These are phyloP conservation scores for Diarsia dahlii DNA, from an alignment of 2,888 invertebrate species.

Conservation along the genomic window DNA sequence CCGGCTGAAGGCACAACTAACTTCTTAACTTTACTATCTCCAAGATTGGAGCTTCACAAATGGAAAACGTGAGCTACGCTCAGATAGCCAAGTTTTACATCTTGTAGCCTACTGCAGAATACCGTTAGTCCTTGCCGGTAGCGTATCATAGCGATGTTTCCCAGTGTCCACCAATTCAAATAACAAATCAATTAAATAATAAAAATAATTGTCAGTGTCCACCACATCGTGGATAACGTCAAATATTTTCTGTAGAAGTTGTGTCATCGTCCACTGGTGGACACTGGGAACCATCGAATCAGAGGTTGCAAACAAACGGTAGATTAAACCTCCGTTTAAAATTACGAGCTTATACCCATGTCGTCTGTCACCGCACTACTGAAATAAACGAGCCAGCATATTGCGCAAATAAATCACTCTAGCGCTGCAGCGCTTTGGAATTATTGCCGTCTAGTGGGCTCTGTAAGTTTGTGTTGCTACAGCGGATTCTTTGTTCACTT, in stretches of 20 bases:
- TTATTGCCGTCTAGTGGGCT: slow-evolving; percentile 41
- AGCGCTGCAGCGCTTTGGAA: slow-evolving; percentile 53
- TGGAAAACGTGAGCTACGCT: too few relatives aligned
- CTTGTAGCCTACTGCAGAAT: neutral
- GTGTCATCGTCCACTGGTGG: too few relatives aligned
- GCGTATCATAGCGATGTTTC: neutral
- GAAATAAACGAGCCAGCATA: slow-evolving; percentile 65
- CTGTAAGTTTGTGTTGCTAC: slow-evolving; percentile 20
- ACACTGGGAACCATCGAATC: neutral
- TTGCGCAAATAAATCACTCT: slow-evolving; percentile 72
- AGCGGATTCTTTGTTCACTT: slow-evolving; percentile 42
- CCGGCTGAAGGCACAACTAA: too few relatives aligned
- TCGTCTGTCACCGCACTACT: slow-evolving; percentile 31
- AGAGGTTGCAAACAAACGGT: neutral
- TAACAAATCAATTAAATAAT: too few relatives aligned
- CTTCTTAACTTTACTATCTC: too few relatives aligned
- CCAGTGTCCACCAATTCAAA: too few relatives aligned
- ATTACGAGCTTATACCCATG: slow-evolving; percentile 31
- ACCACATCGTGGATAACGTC: too few relatives aligned
- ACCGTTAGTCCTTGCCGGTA: neutral
- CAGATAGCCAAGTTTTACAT: too few relatives aligned
- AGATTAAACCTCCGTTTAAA: slow-evolving; percentile 32
- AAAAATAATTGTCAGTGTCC: too few relatives aligned
- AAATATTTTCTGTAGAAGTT: too few relatives aligned
- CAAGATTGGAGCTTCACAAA: too few relatives aligned